A percentile compares a stretch with the other conserved stretches of the same genome.
Conservation (phyloP, 1,140 invertebrate genomes). For the Drosophila grimshawi region DNA sequence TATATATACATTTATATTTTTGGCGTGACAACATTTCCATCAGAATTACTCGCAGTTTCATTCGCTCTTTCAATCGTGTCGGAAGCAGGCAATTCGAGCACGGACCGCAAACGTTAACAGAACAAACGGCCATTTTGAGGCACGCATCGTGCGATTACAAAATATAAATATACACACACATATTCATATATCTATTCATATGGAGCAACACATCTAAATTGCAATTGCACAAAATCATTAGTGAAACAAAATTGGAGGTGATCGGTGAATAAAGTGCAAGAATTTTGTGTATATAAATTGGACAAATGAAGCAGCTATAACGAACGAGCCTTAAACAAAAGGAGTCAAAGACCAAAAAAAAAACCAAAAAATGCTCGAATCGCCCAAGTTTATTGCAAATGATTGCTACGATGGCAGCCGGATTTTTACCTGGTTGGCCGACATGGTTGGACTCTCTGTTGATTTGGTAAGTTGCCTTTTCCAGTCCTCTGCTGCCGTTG, state of each 20-base stretch:
- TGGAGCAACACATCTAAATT: constrained; percentile 42
- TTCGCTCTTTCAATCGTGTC: constrained; percentile 44
- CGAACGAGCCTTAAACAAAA: constrained; percentile 8
- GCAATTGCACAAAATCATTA: constrained; percentile 62
- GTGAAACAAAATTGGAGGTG: constrained; percentile 29
- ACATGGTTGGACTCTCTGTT: constrained; percentile 86
- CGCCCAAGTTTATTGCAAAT: constrained; percentile 74
- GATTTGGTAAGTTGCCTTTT: constrained; percentile 86
- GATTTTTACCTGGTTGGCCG: constrained; percentile 86
- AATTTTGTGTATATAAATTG: constrained; percentile 39
- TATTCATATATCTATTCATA: not conserved
- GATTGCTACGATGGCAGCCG: constrained; percentile 86
- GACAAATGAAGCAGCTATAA: constrained; percentile 62
- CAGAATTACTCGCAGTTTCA: constrained; percentile 33
- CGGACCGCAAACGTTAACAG: constrained; percentile 24
- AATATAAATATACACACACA: constrained; percentile 22
- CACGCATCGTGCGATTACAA: constrained; percentile 47
- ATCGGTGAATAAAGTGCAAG: constrained; percentile 19
- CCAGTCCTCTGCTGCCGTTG: not conserved
- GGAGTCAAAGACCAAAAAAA: constrained; percentile 10
- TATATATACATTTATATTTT: constrained; percentile 17
- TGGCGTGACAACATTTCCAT: constrained; percentile 27
- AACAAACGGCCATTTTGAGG: constrained; percentile 39
- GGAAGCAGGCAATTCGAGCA: constrained; percentile 16
- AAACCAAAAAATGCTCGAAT: constrained; percentile 70